These are phyloP conservation scores for Neotragus pygmaeus DNA, from an alignment of 2,113 vertebrate genomes.

Conservation along the genomic window DNA sequence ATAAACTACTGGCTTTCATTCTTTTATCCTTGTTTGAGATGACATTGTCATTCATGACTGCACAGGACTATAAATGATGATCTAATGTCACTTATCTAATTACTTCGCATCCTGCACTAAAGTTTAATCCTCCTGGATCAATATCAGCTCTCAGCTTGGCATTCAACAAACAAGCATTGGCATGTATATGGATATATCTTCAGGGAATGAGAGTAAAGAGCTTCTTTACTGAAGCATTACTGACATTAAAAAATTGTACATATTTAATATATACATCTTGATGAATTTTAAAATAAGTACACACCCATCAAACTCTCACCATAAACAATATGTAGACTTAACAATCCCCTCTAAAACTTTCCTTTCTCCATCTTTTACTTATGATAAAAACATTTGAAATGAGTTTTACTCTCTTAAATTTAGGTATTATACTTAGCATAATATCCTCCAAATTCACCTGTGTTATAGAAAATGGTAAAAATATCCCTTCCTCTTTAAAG, in stretches of 20 bases:
- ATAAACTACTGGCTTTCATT: slow-evolving; percentile 45
- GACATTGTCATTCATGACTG: slow-evolving; percentile 78
- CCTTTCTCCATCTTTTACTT: neutral
- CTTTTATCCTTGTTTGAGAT: slow-evolving; percentile 77
- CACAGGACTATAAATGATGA: slow-evolving; percentile 72
- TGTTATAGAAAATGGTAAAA: neutral
- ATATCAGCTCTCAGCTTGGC: slow-evolving; percentile 71
- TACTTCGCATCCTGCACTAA: slow-evolving; percentile 76
- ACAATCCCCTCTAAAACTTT: neutral
- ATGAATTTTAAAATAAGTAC: neutral
- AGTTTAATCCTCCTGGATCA: slow-evolving; percentile 75
- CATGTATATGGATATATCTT: neutral
- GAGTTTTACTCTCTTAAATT: neutral
- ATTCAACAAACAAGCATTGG: slow-evolving; percentile 68
- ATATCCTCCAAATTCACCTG: neutral
- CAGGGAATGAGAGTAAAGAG: neutral
- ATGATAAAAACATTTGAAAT: neutral
- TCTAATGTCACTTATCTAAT: slow-evolving; percentile 80
- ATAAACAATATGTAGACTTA: neutral
- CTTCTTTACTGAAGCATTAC: neutral
- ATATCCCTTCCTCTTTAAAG: neutral
- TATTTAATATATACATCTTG: neutral
- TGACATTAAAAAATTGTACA: neutral
- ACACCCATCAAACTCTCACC: neutral
- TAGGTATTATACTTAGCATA: neutral